Evolutionary conservation across 2,113 vertebrate species (phyloP).

Genomic region (Columba janthina): DNA sequence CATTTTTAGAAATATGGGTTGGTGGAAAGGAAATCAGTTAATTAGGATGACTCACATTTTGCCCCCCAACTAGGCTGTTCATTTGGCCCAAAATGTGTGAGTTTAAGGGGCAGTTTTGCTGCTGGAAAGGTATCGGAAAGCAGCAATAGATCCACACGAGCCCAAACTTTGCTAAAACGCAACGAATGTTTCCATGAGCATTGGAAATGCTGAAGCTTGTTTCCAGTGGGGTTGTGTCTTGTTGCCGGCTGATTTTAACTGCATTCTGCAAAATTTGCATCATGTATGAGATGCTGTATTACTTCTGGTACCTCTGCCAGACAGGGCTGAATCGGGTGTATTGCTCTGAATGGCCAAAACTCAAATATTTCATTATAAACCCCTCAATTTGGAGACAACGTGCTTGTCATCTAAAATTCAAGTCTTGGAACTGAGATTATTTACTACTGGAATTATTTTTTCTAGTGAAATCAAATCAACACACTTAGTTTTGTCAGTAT

Average conservation of each 20-base stretch:
- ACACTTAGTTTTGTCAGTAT: background rate
- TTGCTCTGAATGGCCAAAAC: too few species aligned
- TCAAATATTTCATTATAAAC: background rate
- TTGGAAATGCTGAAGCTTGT: background rate
- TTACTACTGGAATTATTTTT: background rate
- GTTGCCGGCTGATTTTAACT: background rate
- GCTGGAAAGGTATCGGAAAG: background rate
- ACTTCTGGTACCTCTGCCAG: background rate
- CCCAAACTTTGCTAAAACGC: background rate
- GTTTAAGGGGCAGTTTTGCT: background rate
- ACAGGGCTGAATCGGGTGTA: too few species aligned
- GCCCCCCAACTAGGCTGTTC: background rate
- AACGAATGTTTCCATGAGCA: background rate
- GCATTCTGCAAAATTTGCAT: background rate
- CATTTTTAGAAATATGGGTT: background rate
- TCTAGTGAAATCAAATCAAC: background rate
- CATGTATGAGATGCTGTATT: rapidly evolving
- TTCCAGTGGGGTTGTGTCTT: background rate
- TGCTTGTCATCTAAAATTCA: background rate
- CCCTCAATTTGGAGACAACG: background rate
- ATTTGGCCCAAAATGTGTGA: background rate
- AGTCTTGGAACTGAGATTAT: background rate
- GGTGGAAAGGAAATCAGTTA: background rate
- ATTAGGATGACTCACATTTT: background rate
- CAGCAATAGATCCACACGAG: background rate